Percentiles rank a stretch among this genome's conserved stretches.
Conservation (phyloP, 1,140 invertebrate species). For the Drosophila paulistorum region DNA sequence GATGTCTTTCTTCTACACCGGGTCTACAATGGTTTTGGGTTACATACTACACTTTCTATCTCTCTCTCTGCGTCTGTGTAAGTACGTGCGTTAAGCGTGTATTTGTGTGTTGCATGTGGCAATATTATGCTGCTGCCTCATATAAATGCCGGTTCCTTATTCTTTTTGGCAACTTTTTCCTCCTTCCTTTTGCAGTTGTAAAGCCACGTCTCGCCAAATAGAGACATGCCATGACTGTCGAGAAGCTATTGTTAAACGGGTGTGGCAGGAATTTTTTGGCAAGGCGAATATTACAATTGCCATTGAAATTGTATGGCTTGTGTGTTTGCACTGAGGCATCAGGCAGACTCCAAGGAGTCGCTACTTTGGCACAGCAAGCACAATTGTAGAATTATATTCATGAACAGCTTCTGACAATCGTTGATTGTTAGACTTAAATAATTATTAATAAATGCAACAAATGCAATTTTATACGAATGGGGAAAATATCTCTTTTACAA, state of each 20-base stretch:
- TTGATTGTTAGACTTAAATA: no score
- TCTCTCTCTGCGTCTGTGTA: conserved; percentile 15
- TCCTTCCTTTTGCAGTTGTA: neutral
- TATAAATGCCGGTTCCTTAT: conserved; percentile 70
- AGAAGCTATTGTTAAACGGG: conserved; percentile 39
- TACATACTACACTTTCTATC: neutral
- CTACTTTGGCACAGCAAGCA: no score
- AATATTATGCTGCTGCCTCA: conserved; percentile 67
- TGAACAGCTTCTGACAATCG: no score
- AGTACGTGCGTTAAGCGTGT: conserved; percentile 29
- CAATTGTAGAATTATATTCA: no score
- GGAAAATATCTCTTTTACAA: no score
- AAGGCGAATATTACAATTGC: conserved; percentile 43
- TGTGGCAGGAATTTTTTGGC: conserved; percentile 39
- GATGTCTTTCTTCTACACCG: neutral
- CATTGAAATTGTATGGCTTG: conserved; percentile 44
- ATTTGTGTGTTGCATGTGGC: conserved; percentile 66
- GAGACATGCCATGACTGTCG: conserved; percentile 58
- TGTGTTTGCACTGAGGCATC: conserved; percentile 19
- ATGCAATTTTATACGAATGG: no score
- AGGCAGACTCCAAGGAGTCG: neutral
- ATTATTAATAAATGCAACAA: no score
- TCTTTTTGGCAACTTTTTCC: neutral
- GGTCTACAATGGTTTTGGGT: neutral
- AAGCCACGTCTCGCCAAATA: conserved; percentile 33